Base-by-base conservation (phyloP, 2,888 invertebrate species). In the Plusia festucae region DNA sequence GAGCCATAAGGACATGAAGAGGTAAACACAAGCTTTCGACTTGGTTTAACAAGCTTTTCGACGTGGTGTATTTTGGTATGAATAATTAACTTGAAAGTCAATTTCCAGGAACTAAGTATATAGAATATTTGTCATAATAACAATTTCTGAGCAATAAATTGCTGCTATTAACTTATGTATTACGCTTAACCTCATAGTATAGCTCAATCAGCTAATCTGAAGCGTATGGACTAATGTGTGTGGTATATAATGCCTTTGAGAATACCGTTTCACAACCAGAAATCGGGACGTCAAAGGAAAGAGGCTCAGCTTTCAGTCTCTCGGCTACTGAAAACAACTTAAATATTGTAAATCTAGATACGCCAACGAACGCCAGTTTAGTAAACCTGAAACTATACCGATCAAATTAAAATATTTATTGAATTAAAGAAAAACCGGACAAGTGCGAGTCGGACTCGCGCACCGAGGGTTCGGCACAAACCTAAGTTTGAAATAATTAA, bases 211-310 rank as follows among this genome's bases (percentile, higher is more conserved):
- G 18, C n/a, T n/a, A 0, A 18, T 18, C 8, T 46, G 11, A 20
- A 20, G 20, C 20, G 20, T 20, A 20, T 20, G 13, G 13, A 9
- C 9, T 9, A 1, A 49, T 49, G 20, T 20, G 46, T 46, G 18
- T 49, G 18, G 46, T 49, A 20, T 20, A 1, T 49, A 49, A 49
- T 49, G 46, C 46, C 20, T 18, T 49, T 49, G 18, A 49, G 7
- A 49, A 49, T 20, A 20, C 18, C 18, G 46, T 49, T 46, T 20
- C 7, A 18, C 9, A 49, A 11, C 18, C 8, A 18, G 46, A 49
- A 46, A 20, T 49, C 46, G 11, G 18, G 46, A 46, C 46, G 46
- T 11, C 13, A 49, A 49, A 49, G 46, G 46, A 49, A 49, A 18
- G 18, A 16, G 16, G 20, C 11, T 11, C 18, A 9, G 18, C 46